Evolutionary conservation across 2,888 invertebrate genomes (phyloP).

Genomic region (Monoplex corrugatus): DNA sequence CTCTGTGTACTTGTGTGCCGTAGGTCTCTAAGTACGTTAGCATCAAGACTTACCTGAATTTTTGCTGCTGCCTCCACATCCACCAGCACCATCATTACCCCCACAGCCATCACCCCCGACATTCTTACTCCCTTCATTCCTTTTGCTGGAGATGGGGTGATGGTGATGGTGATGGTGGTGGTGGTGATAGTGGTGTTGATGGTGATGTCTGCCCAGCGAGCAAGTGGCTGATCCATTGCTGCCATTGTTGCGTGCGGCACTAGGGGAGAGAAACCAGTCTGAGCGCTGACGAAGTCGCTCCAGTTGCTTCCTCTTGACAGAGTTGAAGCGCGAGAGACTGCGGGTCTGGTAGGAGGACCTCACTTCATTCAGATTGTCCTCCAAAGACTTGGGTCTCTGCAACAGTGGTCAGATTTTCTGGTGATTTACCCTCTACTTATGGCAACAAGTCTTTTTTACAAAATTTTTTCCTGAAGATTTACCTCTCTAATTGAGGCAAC

Average conservation of each 20-base stretch:
- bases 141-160: conserved; percentile 39
- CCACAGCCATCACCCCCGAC: conserved; percentile 40
- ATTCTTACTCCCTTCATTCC: conserved; percentile 33
- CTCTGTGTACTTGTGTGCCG: no score
- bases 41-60: conserved; percentile 5
- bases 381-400: conserved; percentile 77
- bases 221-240: conserved; percentile 28
- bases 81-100: background rate
- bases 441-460: no score
- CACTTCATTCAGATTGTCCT: conserved; percentile 75
- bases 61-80: conserved; percentile 39
- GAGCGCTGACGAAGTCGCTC: conserved; percentile 97
- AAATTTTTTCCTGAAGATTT: no score
- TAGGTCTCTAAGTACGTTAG: no score
- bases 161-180: conserved; percentile 42
- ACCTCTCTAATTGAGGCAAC: no score
- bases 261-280: conserved; percentile 91
- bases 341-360: conserved; percentile 66
- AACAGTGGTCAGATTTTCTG: conserved; percentile 57
- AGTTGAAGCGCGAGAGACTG: conserved; percentile 80
- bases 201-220: conserved; percentile 36
- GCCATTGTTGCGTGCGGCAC: conserved; percentile 81
- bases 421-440: no score
- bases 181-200: conserved; percentile 23
- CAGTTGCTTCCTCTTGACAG: conserved; percentile 88